These are phyloP conservation scores for Cerastoderma edule DNA, from an alignment of 2,888 invertebrate genomes.

Conservation along the genomic window DNA sequence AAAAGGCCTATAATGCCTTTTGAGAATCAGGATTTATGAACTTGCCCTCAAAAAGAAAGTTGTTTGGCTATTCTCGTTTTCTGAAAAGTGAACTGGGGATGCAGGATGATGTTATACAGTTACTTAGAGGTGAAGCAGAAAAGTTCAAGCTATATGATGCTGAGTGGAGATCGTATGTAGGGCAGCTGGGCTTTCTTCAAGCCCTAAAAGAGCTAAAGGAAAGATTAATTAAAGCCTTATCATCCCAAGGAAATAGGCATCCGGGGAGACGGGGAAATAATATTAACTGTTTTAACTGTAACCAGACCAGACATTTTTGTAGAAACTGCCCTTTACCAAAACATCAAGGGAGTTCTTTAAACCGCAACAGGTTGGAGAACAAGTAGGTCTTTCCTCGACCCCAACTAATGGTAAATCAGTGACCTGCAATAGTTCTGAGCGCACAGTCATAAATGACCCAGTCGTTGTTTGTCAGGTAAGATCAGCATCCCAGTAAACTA, in stretches of 20 bases:
- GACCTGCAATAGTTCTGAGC: not conserved
- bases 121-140: conserved; percentile 1
- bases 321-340: conserved; percentile 28
- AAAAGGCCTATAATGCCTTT: conserved; percentile 27
- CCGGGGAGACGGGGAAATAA: not conserved
- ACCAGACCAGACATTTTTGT: conserved; percentile 11
- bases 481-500: conserved; percentile 24
- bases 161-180: conserved; percentile 17
- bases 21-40: conserved; percentile 25
- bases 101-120: conserved; percentile 6
- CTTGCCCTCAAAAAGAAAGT: conserved; percentile 10
- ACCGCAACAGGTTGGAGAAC: not conserved
- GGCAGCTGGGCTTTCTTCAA: not conserved
- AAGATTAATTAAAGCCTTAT: too few relatives aligned
- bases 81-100: conserved; percentile 9
- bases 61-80: conserved; percentile 29
- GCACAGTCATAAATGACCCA: not conserved
- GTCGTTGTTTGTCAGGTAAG: conserved; percentile 23
- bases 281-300: conserved; percentile 14
- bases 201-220: too few relatives aligned
- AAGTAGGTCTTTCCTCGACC: not conserved
- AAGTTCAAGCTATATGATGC: conserved; percentile 10
- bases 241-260: not conserved
- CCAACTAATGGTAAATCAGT: not conserved
- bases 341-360: not conserved